phyloP scores from a whole-genome alignment of 2,888 invertebrate genomes.

The Rhyacophila evoluta region DNA sequence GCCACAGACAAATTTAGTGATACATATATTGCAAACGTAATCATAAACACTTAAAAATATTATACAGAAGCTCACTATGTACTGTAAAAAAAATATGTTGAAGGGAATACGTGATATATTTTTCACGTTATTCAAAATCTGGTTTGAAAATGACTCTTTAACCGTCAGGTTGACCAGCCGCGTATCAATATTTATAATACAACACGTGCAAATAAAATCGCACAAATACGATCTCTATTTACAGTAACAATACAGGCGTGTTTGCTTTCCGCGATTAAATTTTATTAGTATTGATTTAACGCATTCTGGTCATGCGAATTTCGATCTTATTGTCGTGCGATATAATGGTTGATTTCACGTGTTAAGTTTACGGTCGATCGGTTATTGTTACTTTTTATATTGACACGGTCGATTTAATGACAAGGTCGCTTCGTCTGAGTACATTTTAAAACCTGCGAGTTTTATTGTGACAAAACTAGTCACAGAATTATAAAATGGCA shows the following conservation, averaged over 20 bases:
- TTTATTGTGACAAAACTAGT: conserved; percentile 10
- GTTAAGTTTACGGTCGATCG: conserved; percentile 10
- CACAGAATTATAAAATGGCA: neutral
- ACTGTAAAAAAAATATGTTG: too few relatives aligned
- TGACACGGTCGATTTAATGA: neutral
- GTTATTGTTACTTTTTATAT: neutral
- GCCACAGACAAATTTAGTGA: too few relatives aligned
- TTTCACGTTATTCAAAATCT: too few relatives aligned
- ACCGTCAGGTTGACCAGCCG: too few relatives aligned
- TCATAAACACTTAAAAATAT: too few relatives aligned
- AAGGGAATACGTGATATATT: too few relatives aligned
- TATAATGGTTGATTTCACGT: conserved; percentile 10
- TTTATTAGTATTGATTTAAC: conserved; percentile 15
- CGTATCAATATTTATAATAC: too few relatives aligned
- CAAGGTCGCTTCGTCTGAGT: neutral
- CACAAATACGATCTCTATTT: neutral
- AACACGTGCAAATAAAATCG: neutral
- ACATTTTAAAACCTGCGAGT: neutral
- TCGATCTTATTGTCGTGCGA: neutral
- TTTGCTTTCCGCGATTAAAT: neutral
- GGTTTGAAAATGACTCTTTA: too few relatives aligned
- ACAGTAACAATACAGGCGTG: neutral
- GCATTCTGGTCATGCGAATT: neutral
- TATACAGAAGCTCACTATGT: too few relatives aligned
- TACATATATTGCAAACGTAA: too few relatives aligned